phyloP scores from a whole-genome alignment of 1,140 invertebrate species.

The Leucophenga varia region DNA sequence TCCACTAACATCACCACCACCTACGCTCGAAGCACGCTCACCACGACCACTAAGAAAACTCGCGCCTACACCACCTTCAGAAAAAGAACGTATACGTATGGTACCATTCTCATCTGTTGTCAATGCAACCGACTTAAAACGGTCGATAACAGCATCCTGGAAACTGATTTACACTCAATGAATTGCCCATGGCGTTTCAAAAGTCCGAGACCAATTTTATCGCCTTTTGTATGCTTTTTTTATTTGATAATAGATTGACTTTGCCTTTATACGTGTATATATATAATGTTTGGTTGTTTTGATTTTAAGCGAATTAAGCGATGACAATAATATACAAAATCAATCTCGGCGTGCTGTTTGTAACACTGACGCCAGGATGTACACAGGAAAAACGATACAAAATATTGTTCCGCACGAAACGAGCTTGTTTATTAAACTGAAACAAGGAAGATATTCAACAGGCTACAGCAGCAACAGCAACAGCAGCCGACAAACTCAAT shows the following conservation, averaged over 20 bases:
- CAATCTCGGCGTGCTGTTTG: neutral
- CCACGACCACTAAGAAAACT: conserved; percentile 15
- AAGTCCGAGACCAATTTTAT: too few species aligned
- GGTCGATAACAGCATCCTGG: conserved; percentile 49
- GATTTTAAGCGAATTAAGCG: too few species aligned
- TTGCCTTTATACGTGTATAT: too few species aligned
- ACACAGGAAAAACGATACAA: conserved; percentile 10
- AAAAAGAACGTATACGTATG: conserved; percentile 49
- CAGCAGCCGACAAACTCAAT: too few species aligned
- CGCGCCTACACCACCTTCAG: conserved; percentile 35
- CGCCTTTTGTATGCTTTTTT: too few species aligned
- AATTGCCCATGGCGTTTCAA: conserved; percentile 46
- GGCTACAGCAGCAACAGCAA: conserved; percentile 16
- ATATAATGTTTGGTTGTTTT: too few species aligned
- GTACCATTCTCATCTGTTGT: conserved; percentile 47
- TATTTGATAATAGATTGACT: too few species aligned
- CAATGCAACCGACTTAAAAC: conserved; percentile 45
- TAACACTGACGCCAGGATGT: conserved; percentile 4
- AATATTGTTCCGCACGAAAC: conserved; percentile 38
- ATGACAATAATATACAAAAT: neutral
- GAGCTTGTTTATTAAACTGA: conserved; percentile 50
- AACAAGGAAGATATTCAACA: conserved; percentile 36
- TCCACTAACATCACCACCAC: conserved; percentile 40
- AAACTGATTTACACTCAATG: conserved; percentile 44
- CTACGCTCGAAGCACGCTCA: conserved; percentile 26